Base-by-base conservation (phyloP, 2,888 invertebrate genomes). In the Branchellion lobata region DNA sequence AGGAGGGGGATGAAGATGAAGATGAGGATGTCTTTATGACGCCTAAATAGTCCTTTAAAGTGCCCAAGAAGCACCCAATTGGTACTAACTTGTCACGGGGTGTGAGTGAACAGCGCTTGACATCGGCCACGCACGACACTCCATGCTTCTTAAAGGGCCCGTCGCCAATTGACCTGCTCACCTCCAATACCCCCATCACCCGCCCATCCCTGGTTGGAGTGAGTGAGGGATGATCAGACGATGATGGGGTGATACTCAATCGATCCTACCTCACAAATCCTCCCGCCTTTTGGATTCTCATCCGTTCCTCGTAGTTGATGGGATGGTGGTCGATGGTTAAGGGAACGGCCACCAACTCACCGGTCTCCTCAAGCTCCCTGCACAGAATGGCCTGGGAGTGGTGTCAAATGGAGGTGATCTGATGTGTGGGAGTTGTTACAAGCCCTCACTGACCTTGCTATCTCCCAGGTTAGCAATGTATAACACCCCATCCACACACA, bases 401-500 rank as follows among this genome's bases (percentile, higher is more conserved):
- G 18, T 24, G 31, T 0, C 1, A 8, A 14, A 27, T 3, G 18
- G 34, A 3, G 29, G 5, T 14, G 21, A 34, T 69, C 27, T 27
- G 27, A 3, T 27, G 69, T 33, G 31, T 29, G 31, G 29, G n/a
- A n/a, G n/a, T n/a, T n/a, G n/a, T n/a, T n/a, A n/a, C n/a, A n/a
- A n/a, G n/a, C n/a, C n/a, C n/a, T n/a, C 47, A 40, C 27, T 57
- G 81, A 89, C 89, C 86, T 88, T 88, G 81, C 89, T 89, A 82
- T 90, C 90, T 34, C 90, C 90, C 33, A 90, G 84, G 83, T 90
- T 90, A 21, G 89, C 88, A 40, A 89, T 87, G 83, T 88, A 90
- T 74, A 89, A 82, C 1, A 85, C 86, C 79, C 89, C 87, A 82
- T 89, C 88, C 29, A 90, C 82, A n/a, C 87, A 84, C 24, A 90